A percentile compares a stretch with the other conserved stretches of the same genome.
These are phyloP conservation scores for Brachynemurus nebulosus DNA, from an alignment of 2,888 invertebrate species.

Conservation along the genomic window DNA sequence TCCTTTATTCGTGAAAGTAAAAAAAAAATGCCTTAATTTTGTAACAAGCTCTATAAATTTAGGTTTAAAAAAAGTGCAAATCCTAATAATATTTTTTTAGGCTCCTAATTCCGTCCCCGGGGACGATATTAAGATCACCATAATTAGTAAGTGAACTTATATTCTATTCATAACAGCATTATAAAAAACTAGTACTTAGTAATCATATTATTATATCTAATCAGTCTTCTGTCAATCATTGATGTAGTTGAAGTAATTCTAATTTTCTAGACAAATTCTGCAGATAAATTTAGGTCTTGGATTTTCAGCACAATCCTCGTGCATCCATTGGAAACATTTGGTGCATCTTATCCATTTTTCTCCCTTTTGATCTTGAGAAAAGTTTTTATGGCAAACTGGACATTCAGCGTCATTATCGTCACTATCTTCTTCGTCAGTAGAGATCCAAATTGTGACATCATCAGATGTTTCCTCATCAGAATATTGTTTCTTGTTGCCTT, in stretches of 20 bases:
- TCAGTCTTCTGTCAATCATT: constrained; percentile 5
- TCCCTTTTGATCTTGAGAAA: constrained; percentile 13
- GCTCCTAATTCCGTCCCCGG: constrained; percentile 9
- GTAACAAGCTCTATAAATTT: not conserved
- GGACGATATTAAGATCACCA: constrained; percentile 7
- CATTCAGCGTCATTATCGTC: constrained; percentile 14
- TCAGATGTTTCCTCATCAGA: constrained; percentile 13
- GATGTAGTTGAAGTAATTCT: constrained; percentile 9
- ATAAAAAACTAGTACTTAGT: not conserved
- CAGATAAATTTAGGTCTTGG: constrained; percentile 8
- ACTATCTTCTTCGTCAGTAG: constrained; percentile 14
- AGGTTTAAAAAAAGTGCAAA: constrained; percentile 2
- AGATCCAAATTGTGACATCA: constrained; percentile 14
- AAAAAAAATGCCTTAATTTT: constrained; percentile 1
- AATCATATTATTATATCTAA: constrained; percentile 9
- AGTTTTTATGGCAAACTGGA: constrained; percentile 8
- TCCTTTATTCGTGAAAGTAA: constrained; percentile 4
- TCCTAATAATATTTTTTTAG: constrained; percentile 3
- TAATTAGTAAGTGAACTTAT: constrained; percentile 4
- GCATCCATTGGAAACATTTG: constrained; percentile 11
- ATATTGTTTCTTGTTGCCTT: constrained; percentile 8
- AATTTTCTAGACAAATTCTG: constrained; percentile 12
- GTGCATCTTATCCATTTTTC: constrained; percentile 13
- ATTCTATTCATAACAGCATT: not conserved
- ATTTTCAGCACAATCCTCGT: constrained; percentile 12